These are phyloP conservation scores for Paralvinella palmiformis DNA, from an alignment of 1,140 invertebrate genomes.

Conservation along the genomic window DNA sequence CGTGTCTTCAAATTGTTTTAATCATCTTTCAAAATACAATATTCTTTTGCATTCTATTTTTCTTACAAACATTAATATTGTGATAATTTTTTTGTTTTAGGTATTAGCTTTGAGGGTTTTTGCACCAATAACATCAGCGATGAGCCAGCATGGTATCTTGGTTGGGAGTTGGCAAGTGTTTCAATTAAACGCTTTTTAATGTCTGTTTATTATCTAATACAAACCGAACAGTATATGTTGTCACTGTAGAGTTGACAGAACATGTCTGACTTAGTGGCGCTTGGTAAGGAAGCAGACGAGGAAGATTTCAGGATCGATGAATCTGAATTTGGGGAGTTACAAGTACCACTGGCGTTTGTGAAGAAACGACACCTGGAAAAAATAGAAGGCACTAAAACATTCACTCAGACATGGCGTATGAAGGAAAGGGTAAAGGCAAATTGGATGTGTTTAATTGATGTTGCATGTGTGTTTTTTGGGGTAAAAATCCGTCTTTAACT, in stretches of 20 bases:
- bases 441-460: constrained; percentile 2
- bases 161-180: too few species aligned
- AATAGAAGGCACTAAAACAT: constrained; percentile 66
- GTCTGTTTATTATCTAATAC: background rate
- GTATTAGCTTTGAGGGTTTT: too few species aligned
- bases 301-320: background rate
- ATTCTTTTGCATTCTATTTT: too few species aligned
- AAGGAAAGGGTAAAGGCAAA: constrained; percentile 71
- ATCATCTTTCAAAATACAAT: too few species aligned
- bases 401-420: constrained; percentile 79
- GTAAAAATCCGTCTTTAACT: background rate
- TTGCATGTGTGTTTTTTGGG: background rate
- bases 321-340: constrained; percentile 16
- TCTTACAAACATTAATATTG: too few species aligned
- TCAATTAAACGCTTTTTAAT: too few species aligned
- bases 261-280: background rate
- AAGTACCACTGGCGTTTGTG: constrained; percentile 43
- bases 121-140: too few species aligned
- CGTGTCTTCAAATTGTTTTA: too few species aligned
- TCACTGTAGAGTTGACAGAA: background rate
- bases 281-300: background rate
- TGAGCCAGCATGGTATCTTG: too few species aligned
- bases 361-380: constrained; percentile 67
- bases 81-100: too few species aligned
- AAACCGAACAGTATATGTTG: background rate